A percentile compares a stretch with the other conserved stretches of the same genome.
Evolutionary conservation across 2,797 vertebrate species (phyloP).

Genomic region (Labeo calbasu): DNA sequence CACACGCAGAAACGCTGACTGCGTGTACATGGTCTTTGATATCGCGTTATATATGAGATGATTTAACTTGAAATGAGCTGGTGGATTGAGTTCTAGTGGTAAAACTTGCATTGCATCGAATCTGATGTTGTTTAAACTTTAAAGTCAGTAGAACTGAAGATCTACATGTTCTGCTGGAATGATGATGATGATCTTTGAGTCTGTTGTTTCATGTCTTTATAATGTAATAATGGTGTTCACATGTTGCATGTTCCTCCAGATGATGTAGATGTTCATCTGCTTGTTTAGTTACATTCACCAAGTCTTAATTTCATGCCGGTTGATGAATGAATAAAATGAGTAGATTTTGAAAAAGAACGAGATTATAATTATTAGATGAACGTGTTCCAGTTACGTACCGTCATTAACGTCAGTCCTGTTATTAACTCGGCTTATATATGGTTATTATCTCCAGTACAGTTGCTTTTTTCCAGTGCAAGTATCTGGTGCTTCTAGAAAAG

Average conservation of each 20-base stretch:
- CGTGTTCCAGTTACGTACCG: background rate
- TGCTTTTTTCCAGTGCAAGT: background rate
- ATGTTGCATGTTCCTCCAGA: background rate
- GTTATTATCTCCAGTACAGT: background rate
- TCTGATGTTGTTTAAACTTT: background rate
- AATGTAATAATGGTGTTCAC: background rate
- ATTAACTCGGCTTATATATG: background rate
- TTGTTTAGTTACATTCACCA: too few relatives aligned
- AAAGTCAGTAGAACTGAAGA: background rate
- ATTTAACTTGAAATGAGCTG: background rate
- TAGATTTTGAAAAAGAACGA: background rate
- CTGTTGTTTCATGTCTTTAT: background rate
- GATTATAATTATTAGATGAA: background rate
- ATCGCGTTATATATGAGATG: too few relatives aligned
- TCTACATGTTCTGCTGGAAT: background rate
- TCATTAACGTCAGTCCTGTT: background rate
- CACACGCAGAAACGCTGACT: background rate
- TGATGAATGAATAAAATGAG: background rate
- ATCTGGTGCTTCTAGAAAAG: background rate
- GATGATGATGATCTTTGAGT: background rate
- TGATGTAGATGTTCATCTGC: background rate
- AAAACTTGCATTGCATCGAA: background rate
- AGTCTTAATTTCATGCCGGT: background rate
- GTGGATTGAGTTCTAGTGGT: background rate
- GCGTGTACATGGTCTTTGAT: background rate